Base-by-base conservation (phyloP, 2,888 invertebrate species). In the Esperia sulphurella region DNA sequence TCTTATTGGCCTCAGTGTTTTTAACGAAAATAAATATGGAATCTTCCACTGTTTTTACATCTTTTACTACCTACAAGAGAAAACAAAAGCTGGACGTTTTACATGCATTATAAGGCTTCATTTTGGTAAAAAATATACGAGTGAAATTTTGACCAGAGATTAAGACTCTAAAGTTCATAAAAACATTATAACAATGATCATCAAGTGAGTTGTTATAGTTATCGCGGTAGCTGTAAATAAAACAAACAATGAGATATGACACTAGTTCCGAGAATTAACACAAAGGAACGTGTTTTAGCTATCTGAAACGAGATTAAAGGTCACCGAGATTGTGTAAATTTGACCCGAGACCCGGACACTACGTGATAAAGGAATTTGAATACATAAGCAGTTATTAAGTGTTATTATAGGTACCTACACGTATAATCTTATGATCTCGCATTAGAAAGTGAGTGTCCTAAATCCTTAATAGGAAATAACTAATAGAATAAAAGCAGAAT, bases 241-340 rank as follows among this genome's bases (percentile, higher is more conserved):
- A 65, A 63, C 53, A 63, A 80, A 69, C 21, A 21, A 21, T 68
- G 63, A 59, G 66, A 73, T 74, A 71, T 60, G 71, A 66, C 68
- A 58, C 59, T 58, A 63, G 61, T 85, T 85, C 85, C 60, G 55
- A 81, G 86, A 85, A 87, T 66, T 71, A 66, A 81, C 63, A 77
- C 83, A 83, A 82, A 79, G 76, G 72, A 79, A 70, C 75, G 67
- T 72, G 75, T 72, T 76, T 75, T 71, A 76, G 69, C 69, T 84
- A 87, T 83, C 81, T 80, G 71, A 78, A 83, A 75, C 65, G 67
- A 80, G 82, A 87, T 79, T 82, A 86, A 80, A 84, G 85, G 83
- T 83, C 80, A 66, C 68, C 50, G 63, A 75, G 82, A 86, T 87
- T 83, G 84, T 79, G 71, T 83, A 77, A 84, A 80, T 77, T 79